Evolutionary conservation across 2,113 vertebrate species (phyloP), one percentile per base, ranked within the genome.

Genomic region (Spea bombifrons): DNA sequence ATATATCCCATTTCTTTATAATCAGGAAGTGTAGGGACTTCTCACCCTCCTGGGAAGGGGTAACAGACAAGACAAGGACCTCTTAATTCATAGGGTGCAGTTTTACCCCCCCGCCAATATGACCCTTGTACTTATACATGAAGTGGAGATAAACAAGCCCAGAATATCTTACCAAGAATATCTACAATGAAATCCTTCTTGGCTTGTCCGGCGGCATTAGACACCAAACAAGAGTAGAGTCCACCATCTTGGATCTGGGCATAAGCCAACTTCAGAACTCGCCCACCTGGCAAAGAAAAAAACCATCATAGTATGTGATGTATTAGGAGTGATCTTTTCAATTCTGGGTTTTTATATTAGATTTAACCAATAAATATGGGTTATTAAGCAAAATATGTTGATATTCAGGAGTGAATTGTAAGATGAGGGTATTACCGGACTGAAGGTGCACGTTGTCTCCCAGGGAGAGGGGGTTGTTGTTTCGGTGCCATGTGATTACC

Each of bases 371-470:
- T 1, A 30, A 30, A 30, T 30, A 2, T 30, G 4, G 12, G 0
- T 7, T 8, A 59, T 59, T 59, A 59, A 59, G 55, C 15, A 5
- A 9, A 4, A 59, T 59, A 13, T 30, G 55, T 12, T 13, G 12
- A 59, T 59, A 59, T 5, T 7, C 30, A 30, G 50, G 10, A 10
- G 8, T 3, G 55, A 59, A 59, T 10, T 59, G 8, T 59, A 13
- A 59, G 55, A 59, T 13, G 55, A 13, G 55, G 10, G 5, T 13
- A 86, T 93, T 86, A 84, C 89, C 89, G 82, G 95, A 90, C 73
- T 96, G 87, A 15, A 97, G 50, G 0, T 86, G 93, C 0, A 52
- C 79, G n/a, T 88, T 88, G 50, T 92, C 81, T 0, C 90, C 85
- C 0, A 93, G 89, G 0, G 85, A 82, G 82, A 98, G 3, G 0